Evolutionary conservation across 2,888 invertebrate species (phyloP).

Genomic region (Lagria hirta): DNA sequence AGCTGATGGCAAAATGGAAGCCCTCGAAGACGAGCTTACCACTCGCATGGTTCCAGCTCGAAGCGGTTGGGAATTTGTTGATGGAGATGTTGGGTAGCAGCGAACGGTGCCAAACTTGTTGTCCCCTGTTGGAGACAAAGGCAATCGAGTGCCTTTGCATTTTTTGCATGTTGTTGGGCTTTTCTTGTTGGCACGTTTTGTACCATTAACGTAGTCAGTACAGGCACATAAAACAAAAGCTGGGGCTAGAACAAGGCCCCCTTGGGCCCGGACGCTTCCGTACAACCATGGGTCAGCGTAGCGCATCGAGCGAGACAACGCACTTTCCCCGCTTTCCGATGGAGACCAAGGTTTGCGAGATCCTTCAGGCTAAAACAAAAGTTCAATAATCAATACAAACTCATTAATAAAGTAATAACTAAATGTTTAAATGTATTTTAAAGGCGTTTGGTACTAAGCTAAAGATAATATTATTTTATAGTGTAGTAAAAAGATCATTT

Average conservation of each 20-base stretch:
- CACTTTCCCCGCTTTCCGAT: conserved; percentile 65
- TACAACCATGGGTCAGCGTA: conserved; percentile 86
- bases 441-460: too few species aligned
- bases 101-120: conserved; percentile 67
- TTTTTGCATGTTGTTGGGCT: conserved; percentile 78
- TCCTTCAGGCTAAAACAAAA: conserved; percentile 39
- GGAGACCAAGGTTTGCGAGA: conserved; percentile 44
- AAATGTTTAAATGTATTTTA: too few species aligned
- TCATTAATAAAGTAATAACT: too few species aligned
- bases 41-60: conserved; percentile 68
- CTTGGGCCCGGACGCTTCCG: conserved; percentile 66
- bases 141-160: conserved; percentile 78
- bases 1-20: conserved; percentile 66
- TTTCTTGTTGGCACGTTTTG: conserved; percentile 71
- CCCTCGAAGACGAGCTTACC: conserved; percentile 62
- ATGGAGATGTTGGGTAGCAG: conserved; percentile 51
- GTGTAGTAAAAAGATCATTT: too few species aligned
- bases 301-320: conserved; percentile 81
- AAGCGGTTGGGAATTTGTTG: conserved; percentile 45
- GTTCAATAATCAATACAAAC: too few species aligned
- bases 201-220: conserved; percentile 76
- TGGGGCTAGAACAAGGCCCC: conserved; percentile 55
- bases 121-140: conserved; percentile 61
- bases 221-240: conserved; percentile 80
- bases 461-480: too few species aligned